Conservation (phyloP, 2,888 invertebrate species). For the Shargacucullia verbasci region DNA sequence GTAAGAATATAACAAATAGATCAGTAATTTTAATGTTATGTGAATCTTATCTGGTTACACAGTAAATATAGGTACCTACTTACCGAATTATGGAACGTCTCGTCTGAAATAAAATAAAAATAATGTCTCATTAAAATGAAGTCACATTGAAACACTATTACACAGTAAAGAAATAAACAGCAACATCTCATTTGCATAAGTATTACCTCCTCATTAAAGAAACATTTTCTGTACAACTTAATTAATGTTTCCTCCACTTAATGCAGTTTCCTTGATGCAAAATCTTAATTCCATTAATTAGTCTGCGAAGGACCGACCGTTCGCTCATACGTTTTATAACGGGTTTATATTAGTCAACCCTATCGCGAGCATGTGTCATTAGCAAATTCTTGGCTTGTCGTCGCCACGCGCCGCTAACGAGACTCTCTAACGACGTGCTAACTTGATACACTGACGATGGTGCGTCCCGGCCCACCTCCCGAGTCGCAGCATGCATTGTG, state of each 20-base stretch:
- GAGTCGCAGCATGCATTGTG: conserved; percentile 54
- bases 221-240: conserved; percentile 3
- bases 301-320: conserved; percentile 14
- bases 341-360: conserved; percentile 52
- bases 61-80: no score
- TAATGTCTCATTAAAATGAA: no score
- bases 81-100: no score
- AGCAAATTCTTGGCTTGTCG: conserved; percentile 87
- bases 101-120: no score
- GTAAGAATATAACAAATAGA: not conserved
- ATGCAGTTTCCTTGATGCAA: conserved; percentile 32
- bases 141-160: no score
- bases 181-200: not conserved
- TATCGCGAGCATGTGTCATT: conserved; percentile 80
- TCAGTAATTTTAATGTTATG: no score
- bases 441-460: conserved; percentile 78
- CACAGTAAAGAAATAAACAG: not conserved
- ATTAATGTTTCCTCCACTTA: conserved; percentile 10
- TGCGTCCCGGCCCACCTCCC: conserved; percentile 53
- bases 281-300: conserved; percentile 50
- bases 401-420: conserved; percentile 85
- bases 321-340: conserved; percentile 45
- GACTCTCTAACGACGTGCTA: conserved; percentile 86
- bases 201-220: not conserved
- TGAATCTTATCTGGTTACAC: no score